Conservation (phyloP, 2,888 invertebrate genomes). For the Azorinus chamasolen region DNA sequence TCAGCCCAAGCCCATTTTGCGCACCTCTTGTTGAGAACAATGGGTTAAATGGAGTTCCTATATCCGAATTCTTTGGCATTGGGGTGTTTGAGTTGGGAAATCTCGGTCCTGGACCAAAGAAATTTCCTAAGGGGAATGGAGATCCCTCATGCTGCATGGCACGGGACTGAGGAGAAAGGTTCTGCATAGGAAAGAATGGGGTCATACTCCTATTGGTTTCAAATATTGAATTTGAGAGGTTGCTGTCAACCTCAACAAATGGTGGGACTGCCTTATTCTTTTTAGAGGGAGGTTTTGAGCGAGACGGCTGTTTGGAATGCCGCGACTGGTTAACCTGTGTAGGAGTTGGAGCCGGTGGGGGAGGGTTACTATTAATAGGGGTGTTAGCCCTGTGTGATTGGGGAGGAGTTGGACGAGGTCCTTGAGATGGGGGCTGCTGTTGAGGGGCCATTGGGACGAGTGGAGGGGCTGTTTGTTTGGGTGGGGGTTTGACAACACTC, state of each 20-base stretch:
- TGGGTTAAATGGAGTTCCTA: constrained; percentile 76
- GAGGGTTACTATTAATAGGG: constrained; percentile 51
- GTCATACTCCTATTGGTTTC: constrained; percentile 77
- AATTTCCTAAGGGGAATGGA: constrained; percentile 81
- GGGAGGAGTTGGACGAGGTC: constrained; percentile 47
- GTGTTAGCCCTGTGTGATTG: constrained; percentile 65
- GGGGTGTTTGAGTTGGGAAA: constrained; percentile 75
- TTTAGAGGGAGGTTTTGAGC: constrained; percentile 35
- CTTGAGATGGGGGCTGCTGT: constrained; percentile 39
- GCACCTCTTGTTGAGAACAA: constrained; percentile 79
- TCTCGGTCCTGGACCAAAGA: constrained; percentile 78
- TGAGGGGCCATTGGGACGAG: constrained; percentile 60
- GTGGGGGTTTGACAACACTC: constrained; percentile 67
- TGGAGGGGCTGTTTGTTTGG: constrained; percentile 66
- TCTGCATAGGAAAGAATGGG: constrained; percentile 82
- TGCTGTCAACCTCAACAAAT: constrained; percentile 79
- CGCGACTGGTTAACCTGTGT: constrained; percentile 64
- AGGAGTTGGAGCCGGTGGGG: constrained; percentile 57
- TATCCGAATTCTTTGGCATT: constrained; percentile 79
- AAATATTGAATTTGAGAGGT: constrained; percentile 69
- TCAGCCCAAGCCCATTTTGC: constrained; percentile 83
- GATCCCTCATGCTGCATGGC: constrained; percentile 81
- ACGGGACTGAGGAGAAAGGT: constrained; percentile 80
- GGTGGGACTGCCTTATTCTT: constrained; percentile 64
- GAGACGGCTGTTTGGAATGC: constrained; percentile 56